phyloP scores from a whole-genome alignment of 2,888 invertebrate species.

The Oxytorus armatus region DNA sequence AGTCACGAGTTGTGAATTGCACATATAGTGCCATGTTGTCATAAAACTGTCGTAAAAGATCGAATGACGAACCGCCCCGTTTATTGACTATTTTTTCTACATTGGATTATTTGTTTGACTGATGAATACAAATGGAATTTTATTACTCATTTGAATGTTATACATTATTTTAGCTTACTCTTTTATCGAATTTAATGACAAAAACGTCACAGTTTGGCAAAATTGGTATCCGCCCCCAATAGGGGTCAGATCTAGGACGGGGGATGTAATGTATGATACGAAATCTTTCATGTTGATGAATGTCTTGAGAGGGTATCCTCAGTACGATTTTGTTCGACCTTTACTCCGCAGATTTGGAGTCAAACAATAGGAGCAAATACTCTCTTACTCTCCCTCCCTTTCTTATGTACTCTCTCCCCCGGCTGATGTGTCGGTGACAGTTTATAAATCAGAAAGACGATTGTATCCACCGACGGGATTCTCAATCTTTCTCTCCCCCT shows the following conservation, averaged over 20 bases:
- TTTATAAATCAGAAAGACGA: slow-evolving; percentile 83
- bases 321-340: slow-evolving; percentile 47
- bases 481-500: slow-evolving; percentile 39
- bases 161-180: background rate
- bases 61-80: too few relatives aligned
- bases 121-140: background rate
- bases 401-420: slow-evolving; percentile 70
- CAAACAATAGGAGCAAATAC: slow-evolving; percentile 81
- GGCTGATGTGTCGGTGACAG: slow-evolving; percentile 77
- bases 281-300: slow-evolving; percentile 17
- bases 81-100: too few relatives aligned
- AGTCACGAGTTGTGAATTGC: too few relatives aligned
- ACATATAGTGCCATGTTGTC: too few relatives aligned
- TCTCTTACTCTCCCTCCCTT: slow-evolving; percentile 71
- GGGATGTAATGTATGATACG: background rate
- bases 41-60: too few relatives aligned
- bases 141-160: too few relatives aligned
- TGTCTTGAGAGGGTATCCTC: slow-evolving; percentile 21
- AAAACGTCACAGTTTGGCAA: background rate
- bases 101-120: too few relatives aligned
- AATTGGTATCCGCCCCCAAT: too few relatives aligned
- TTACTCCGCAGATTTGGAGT: slow-evolving; percentile 75
- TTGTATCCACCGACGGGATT: slow-evolving; percentile 77
- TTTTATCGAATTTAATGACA: background rate
- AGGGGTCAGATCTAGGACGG: background rate